Evolutionary conservation across 2,797 vertebrate species (phyloP).

Genomic region (Intellagama lesueurii): DNA sequence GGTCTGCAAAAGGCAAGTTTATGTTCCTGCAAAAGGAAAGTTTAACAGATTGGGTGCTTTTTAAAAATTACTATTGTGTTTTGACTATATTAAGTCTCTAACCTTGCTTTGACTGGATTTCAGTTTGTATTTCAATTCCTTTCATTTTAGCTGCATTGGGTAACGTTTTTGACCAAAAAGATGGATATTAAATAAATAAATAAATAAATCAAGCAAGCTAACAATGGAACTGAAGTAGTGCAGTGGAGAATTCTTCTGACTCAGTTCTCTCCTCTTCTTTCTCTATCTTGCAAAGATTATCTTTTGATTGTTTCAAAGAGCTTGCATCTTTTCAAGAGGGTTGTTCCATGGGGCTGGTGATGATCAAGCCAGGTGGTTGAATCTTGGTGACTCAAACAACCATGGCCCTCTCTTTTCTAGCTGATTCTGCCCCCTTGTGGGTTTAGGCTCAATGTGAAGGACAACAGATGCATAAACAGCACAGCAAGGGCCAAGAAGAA

Average conservation of each 20-base stretch:
- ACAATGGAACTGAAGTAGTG: neutral
- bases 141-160: neutral
- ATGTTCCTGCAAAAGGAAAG: too few relatives aligned
- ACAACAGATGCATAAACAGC: constrained; percentile 66
- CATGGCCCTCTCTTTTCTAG: constrained; percentile 65
- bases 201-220: neutral
- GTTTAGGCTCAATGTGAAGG: constrained; percentile 59
- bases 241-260: neutral
- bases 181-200: neutral
- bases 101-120: neutral
- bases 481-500: constrained; percentile 60
- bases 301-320: neutral
- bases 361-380: constrained; percentile 49
- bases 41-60: too few relatives aligned
- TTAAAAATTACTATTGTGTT: too few relatives aligned
- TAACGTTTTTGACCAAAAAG: neutral
- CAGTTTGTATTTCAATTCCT: neutral
- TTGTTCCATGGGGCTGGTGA: neutral
- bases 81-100: too few relatives aligned
- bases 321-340: neutral
- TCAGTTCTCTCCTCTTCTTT: too few relatives aligned
- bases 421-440: constrained; percentile 69
- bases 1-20: too few relatives aligned
- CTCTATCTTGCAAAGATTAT: neutral
- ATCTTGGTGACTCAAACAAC: constrained; percentile 70